phyloP scores from a whole-genome alignment of 2,113 vertebrate genomes.

The Todiramphus saurophagus region DNA sequence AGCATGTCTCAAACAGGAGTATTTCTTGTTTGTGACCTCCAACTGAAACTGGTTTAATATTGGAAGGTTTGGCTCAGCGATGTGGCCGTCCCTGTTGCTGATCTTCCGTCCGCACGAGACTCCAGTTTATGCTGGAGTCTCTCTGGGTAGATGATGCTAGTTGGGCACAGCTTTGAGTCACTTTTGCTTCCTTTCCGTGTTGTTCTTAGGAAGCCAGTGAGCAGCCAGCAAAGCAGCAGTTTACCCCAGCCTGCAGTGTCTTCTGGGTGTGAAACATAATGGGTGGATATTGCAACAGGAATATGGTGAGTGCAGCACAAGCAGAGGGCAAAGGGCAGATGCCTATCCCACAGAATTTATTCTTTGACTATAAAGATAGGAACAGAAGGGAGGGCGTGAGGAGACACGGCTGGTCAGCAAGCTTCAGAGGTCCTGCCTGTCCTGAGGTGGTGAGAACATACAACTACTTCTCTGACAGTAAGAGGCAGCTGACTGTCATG shows the following conservation, averaged over 20 bases:
- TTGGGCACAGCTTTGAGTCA: not conserved
- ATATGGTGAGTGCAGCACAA: not conserved
- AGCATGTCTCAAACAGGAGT: not conserved
- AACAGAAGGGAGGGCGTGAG: not conserved
- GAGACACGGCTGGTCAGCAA: not conserved
- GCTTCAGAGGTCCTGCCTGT: not conserved
- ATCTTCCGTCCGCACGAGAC: not conserved
- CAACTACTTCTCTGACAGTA: not conserved
- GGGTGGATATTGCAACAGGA: too few relatives aligned
- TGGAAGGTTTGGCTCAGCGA: not conserved
- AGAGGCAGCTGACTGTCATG: fast-evolving
- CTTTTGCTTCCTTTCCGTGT: not conserved
- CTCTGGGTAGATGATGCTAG: not conserved
- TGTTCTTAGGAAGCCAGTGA: not conserved
- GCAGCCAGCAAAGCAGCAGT: not conserved
- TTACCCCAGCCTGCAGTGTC: not conserved
- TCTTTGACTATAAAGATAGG: not conserved
- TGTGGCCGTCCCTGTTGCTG: not conserved
- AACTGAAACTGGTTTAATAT: not conserved
- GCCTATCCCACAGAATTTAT: not conserved
- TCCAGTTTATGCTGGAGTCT: not conserved
- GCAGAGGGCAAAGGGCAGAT: not conserved
- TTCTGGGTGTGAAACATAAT: not conserved
- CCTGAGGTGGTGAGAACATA: not conserved
- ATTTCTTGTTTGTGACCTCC: not conserved